Percentiles rank a stretch among this genome's conserved stretches.
phyloP scores from a whole-genome alignment of 2,797 vertebrate genomes.

The Pteronotus mesoamericanus region DNA sequence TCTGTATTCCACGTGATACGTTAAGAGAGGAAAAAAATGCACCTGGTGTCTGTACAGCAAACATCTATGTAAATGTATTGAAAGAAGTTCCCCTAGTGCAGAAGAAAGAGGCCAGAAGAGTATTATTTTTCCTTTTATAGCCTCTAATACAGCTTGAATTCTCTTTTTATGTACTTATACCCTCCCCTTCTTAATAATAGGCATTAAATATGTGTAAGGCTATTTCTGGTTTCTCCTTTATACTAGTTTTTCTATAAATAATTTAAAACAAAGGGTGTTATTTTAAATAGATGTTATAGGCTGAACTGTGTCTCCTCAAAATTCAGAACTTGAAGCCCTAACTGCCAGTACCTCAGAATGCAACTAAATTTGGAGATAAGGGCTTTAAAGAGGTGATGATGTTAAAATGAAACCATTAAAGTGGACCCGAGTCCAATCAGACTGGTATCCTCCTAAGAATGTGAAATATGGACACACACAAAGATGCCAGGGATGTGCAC shows the following conservation, averaged over 20 bases:
- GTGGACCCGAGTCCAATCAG: background rate
- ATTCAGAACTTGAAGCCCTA: background rate
- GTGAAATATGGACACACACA: background rate
- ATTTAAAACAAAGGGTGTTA: background rate
- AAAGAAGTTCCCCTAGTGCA: background rate
- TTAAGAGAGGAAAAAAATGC: background rate
- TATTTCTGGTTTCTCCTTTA: conserved; percentile 22
- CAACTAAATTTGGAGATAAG: background rate
- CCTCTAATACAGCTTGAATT: background rate
- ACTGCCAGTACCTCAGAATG: background rate
- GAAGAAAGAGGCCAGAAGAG: background rate
- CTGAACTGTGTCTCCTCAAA: background rate
- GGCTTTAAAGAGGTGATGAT: background rate
- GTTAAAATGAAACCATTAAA: background rate
- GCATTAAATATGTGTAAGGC: background rate
- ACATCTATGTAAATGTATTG: background rate
- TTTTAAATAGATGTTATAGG: background rate
- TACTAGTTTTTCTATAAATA: background rate
- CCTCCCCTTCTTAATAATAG: background rate
- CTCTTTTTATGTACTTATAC: background rate
- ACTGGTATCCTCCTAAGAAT: background rate
- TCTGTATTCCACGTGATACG: background rate
- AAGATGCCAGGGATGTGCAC: background rate
- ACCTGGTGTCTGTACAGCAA: background rate
- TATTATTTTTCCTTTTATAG: background rate